These are phyloP conservation scores for Mechanitis mazaeus DNA, from an alignment of 2,888 invertebrate species.

Conservation along the genomic window DNA sequence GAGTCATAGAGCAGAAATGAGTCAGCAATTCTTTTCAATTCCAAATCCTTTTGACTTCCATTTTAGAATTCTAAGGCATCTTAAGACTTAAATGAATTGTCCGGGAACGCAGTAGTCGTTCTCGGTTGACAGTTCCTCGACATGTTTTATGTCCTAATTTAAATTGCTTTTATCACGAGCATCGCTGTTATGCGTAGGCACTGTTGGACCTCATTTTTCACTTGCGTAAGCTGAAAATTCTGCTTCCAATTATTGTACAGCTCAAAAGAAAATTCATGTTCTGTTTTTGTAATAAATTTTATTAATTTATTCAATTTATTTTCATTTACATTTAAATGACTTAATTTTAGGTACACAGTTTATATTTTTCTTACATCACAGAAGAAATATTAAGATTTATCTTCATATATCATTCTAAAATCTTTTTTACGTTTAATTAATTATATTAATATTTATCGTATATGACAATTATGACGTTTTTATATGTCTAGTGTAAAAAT, in stretches of 20 bases:
- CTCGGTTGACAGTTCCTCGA: constrained; percentile 62
- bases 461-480: too few species aligned
- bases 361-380: too few species aligned
- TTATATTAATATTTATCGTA: too few species aligned
- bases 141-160: constrained; percentile 57
- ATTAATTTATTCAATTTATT: not conserved
- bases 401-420: too few species aligned
- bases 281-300: constrained; percentile 1
- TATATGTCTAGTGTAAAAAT: not conserved
- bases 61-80: constrained; percentile 44
- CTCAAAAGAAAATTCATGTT: constrained; percentile 1
- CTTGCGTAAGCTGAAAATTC: constrained; percentile 48
- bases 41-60: constrained; percentile 44
- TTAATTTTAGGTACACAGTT: too few species aligned
- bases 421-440: too few species aligned
- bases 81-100: constrained; percentile 59
- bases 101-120: constrained; percentile 41
- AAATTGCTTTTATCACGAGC: constrained; percentile 53
- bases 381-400: too few species aligned
- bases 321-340: not conserved
- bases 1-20: constrained; percentile 37
- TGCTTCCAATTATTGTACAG: constrained; percentile 32
- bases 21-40: constrained; percentile 46
- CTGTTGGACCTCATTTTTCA: constrained; percentile 45
- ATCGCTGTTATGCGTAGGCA: constrained; percentile 42